Conservation (phyloP, 2,888 invertebrate species). For the Ganaspis brasiliensis region DNA sequence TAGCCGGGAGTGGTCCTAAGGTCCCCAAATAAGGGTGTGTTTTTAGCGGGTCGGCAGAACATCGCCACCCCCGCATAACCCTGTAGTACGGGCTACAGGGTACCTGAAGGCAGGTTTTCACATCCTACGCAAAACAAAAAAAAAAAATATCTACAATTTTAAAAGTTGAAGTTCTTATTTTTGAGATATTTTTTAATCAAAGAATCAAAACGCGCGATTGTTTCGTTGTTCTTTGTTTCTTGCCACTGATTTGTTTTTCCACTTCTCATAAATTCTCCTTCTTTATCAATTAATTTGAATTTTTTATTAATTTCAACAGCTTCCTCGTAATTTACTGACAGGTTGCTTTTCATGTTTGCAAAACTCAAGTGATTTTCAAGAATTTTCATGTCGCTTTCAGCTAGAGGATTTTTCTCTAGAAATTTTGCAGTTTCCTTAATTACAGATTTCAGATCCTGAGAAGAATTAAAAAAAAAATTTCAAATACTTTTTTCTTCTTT, state of each 20-base stretch:
- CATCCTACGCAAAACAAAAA: no score
- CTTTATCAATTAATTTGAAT: slow-evolving; percentile 65
- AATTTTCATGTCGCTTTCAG: slow-evolving; percentile 80
- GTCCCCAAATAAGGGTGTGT: no score
- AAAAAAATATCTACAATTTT: neutral
- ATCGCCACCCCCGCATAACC: no score
- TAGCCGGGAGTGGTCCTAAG: no score
- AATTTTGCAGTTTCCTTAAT: slow-evolving; percentile 82
- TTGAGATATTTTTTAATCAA: slow-evolving; percentile 73
- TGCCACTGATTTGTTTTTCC: slow-evolving; percentile 81
- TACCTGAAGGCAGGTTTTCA: no score
- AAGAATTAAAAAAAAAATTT: no score
- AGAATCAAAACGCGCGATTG: slow-evolving; percentile 80
- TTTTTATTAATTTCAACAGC: slow-evolving; percentile 75
- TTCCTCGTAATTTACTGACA: slow-evolving; percentile 81
- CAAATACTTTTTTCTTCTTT: no score
- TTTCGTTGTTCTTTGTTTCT: slow-evolving; percentile 73
- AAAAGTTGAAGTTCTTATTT: neutral
- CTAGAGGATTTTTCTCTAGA: slow-evolving; percentile 78
- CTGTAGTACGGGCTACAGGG: no score
- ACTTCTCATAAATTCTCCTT: slow-evolving; percentile 81
- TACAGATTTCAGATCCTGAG: slow-evolving; percentile 81
- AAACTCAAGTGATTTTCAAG: slow-evolving; percentile 84
- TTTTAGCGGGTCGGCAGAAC: no score
- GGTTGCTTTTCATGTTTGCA: slow-evolving; percentile 83